phyloP scores from a whole-genome alignment of 2,888 invertebrate species.

The Listrodromus nycthemerus region DNA sequence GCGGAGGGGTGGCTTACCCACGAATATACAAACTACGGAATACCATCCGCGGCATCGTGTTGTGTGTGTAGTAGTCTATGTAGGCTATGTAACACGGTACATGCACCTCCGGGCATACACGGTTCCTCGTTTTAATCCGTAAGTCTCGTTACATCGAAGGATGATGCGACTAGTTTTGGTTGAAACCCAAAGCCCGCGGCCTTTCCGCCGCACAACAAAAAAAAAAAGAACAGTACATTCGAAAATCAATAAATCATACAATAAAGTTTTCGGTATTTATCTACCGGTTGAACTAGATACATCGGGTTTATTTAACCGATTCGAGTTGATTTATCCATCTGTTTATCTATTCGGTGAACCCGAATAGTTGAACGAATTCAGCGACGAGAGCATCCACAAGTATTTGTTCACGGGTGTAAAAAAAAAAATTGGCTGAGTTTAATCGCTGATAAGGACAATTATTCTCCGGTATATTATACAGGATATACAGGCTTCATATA shows the following conservation, averaged over 20 bases:
- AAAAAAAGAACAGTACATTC: not conserved
- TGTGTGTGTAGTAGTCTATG: conserved; percentile 15
- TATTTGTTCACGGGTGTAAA: not conserved
- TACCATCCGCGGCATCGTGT: conserved; percentile 2
- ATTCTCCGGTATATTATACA: not conserved
- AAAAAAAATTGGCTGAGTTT: not conserved
- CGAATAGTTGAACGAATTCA: not conserved
- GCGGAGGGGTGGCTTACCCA: conserved; percentile 45
- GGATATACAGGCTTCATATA: not conserved
- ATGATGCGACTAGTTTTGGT: conserved; percentile 33
- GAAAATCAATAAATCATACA: conserved; percentile 17
- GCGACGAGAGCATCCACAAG: conserved; percentile 65
- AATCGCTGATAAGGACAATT: not conserved
- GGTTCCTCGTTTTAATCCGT: conserved; percentile 47
- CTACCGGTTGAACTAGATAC: not conserved
- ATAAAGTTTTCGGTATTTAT: conserved; percentile 14
- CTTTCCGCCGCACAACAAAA: not conserved
- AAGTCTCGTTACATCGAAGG: conserved; percentile 47
- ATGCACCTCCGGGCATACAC: conserved; percentile 41
- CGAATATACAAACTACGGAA: conserved; percentile 40
- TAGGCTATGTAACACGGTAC: conserved; percentile 26
- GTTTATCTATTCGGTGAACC: not conserved
- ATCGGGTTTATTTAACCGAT: not conserved
- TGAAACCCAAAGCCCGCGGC: conserved; percentile 22
- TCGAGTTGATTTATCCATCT: not conserved